These are phyloP conservation scores for Aspiorhynchus laticeps DNA, from an alignment of 2,113 vertebrate species.

Conservation along the genomic window DNA sequence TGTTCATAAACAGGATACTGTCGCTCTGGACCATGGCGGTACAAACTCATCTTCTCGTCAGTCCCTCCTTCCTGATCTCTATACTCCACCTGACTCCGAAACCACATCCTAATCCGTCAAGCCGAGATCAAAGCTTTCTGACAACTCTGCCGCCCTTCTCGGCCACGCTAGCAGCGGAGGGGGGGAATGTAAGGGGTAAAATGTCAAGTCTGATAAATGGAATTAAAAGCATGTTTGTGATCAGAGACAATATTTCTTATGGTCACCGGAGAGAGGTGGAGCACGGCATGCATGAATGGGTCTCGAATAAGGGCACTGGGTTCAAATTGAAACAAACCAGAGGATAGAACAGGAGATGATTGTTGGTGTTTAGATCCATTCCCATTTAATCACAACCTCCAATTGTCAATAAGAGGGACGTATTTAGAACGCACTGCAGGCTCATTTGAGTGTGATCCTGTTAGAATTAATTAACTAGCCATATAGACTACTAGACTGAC, in stretches of 20 bases:
- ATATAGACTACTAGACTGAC: neutral
- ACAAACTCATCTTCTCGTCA: constrained; percentile 15
- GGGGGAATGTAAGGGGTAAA: neutral
- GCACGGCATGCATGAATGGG: neutral
- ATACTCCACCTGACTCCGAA: constrained; percentile 8
- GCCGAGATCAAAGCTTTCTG: constrained; percentile 22
- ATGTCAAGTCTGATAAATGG: constrained; percentile 33
- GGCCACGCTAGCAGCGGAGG: neutral
- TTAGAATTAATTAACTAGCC: constrained; percentile 20
- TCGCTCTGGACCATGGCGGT: neutral
- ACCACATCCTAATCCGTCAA: neutral
- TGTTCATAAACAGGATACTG: neutral
- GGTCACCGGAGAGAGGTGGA: neutral
- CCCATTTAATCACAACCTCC: neutral
- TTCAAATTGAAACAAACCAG: neutral
- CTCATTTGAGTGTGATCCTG: neutral
- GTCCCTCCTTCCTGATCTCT: neutral
- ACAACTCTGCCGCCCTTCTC: constrained; percentile 16
- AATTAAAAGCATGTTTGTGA: constrained; percentile 19
- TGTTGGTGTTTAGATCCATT: neutral
- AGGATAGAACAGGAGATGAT: neutral
- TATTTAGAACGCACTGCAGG: neutral
- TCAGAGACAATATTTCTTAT: constrained; percentile 8
- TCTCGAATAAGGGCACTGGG: neutral
- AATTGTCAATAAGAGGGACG: neutral